phyloP scores from a whole-genome alignment of 2,888 invertebrate species.

The Spicauda simplicius region DNA sequence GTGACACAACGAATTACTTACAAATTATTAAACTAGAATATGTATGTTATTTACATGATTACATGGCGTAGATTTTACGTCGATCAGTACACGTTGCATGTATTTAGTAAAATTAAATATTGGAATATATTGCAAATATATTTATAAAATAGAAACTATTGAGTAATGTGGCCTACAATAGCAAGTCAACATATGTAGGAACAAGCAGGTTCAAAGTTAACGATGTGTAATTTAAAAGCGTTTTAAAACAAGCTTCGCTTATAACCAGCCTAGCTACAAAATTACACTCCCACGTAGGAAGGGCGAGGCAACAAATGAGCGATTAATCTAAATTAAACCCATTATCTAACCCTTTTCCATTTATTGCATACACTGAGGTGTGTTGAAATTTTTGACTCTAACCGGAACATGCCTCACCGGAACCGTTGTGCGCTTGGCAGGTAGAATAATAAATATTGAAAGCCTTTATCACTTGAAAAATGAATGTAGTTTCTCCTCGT shows the following conservation, averaged over 20 bases:
- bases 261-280: constrained; percentile 43
- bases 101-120: no score
- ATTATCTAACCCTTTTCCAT: constrained; percentile 69
- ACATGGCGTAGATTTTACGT: no score
- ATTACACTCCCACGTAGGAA: constrained; percentile 55
- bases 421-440: constrained; percentile 29
- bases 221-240: neutral
- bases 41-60: no score
- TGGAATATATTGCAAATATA: no score
- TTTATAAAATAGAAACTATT: no score
- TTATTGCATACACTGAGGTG: constrained; percentile 48
- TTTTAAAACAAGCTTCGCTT: neutral
- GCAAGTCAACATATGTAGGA: no score
- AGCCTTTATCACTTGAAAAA: constrained; percentile 16
- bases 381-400: constrained; percentile 36
- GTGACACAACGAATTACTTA: no score
- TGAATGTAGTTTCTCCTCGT: neutral
- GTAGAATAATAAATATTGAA: constrained; percentile 30
- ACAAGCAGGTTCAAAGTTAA: no score
- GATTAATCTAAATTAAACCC: constrained; percentile 74
- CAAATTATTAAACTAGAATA: no score
- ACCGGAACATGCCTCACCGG: constrained; percentile 26
- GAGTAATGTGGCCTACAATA: no score
- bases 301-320: constrained; percentile 58
- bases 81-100: no score